Conservation (phyloP, 2,888 invertebrate species). For the Beris chalybata region DNA sequence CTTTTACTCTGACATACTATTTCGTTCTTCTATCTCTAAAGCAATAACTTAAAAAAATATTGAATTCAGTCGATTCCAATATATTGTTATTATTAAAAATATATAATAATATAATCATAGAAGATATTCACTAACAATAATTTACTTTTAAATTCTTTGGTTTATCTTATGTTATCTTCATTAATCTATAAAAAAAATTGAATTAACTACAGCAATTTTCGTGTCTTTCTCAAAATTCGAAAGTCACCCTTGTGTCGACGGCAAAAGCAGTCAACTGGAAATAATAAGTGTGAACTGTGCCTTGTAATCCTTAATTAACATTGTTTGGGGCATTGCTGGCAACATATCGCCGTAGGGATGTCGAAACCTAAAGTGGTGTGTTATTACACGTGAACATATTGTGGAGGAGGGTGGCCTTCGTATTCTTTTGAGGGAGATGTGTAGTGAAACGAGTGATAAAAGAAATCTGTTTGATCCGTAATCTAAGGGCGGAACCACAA, state of each 20-base stretch:
- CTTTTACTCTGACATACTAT: too few relatives aligned
- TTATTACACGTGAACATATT: conserved; percentile 27
- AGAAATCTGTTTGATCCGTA: conserved; percentile 29
- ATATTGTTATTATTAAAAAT: too few relatives aligned
- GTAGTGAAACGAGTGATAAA: background rate
- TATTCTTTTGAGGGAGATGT: conserved; percentile 1
- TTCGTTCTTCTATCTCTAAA: too few relatives aligned
- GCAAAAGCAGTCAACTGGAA: conserved; percentile 36
- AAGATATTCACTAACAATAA: too few relatives aligned
- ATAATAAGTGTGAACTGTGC: conserved; percentile 38
- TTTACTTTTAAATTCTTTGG: too few relatives aligned
- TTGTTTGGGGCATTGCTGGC: conserved; percentile 38
- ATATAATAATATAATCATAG: too few relatives aligned
- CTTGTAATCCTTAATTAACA: conserved; percentile 41
- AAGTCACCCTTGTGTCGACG: conserved; percentile 2
- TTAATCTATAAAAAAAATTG: too few relatives aligned
- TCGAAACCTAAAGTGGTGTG: conserved; percentile 28
- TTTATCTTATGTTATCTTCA: too few relatives aligned
- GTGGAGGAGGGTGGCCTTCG: background rate
- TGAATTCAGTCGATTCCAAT: too few relatives aligned
- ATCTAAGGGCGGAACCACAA: conserved; percentile 8
- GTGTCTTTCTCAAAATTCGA: too few relatives aligned
- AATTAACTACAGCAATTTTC: too few relatives aligned
- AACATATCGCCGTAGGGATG: conserved; percentile 30
- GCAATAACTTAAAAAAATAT: too few relatives aligned